Base-by-base conservation (phyloP, 2,888 invertebrate species). In the Drosophila birchii region DNA sequence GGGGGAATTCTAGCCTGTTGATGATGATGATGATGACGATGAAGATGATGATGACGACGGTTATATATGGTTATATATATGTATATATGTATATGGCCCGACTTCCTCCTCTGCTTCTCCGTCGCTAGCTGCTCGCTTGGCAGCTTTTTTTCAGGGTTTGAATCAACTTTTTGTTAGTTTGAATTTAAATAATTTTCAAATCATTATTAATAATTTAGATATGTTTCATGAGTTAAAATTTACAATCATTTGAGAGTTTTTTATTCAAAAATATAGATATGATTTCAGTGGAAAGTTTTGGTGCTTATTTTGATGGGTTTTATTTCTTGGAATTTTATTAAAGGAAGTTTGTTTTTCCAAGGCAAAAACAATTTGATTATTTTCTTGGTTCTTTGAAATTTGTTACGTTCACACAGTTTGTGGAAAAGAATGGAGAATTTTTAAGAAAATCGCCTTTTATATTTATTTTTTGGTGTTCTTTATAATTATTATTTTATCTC, bases 1-100 rank as follows among this genome's bases (percentile, higher is more conserved):
- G 67, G 67, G 67, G 57, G 56, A 69, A 57, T 70, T 70, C 68
- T 69, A 68, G 70, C 68, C 41, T 36, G 34, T 20, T 47, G 56
- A 68, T 49, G 68, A 18, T 67, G 67, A 38, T 39, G 39, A 67
- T 47, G 66, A 29, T 68, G 67, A 38, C 26, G 39, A 67, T 47
- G 67, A 20, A 41, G 67, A 68, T 20, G 69, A 69, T 29, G 70
- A 45, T 36, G 57, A 29, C 36, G 49, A 49, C 51, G 47, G 36
- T 45, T 64, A 63, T 64, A 64, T 59, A 61, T 49, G 63, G 64
- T 64, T 51, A 51, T 51, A 51, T 51, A 64, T 59, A 61, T 49
- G 63, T 49, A 49, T 51, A 51, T 51, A 51, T 51, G 23, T 23
- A 51, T 51, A 53, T 53, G 51, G 51, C 36, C 36, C 51, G 51